Base-by-base conservation (phyloP, 92 coral and sea anemone genomes). In the Desmophyllum pertusum region DNA sequence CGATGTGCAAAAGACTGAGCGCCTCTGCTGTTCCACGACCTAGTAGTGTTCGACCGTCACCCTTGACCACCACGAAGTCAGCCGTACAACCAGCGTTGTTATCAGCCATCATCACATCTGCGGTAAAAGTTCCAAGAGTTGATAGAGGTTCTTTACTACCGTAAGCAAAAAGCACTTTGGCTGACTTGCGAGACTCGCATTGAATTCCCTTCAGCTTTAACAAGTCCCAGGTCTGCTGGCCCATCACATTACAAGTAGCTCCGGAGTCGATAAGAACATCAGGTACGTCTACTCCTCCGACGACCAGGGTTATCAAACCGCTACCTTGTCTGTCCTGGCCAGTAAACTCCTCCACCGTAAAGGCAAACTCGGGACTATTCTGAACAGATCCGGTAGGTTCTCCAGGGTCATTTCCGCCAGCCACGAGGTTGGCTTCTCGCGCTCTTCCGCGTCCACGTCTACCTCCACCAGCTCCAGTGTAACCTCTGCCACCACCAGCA, bases 371-470 rank as follows among this genome's bases (percentile, higher is more conserved):
- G 37, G 67, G 80, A 52, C 48, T 75, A 63, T 75, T 66, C 38
- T 42, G 38, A 25, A 23, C 40, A 39, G 29, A 35, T 25, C 77
- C 31, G 31, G 46, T 31, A 51, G 80, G 35, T 75, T 61, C 64
- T 9, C 25, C n/a, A 31, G 41, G 36, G 52, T 15, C 5, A 75
- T 61, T 75, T 50, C 64, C 42, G 52, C 43, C 25, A 35, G 86
- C 73, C 29, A 81, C 59, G 11, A 14, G 59, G 21, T 21, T 81
- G 83, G 76, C 86, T 64, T 33, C 83, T 42, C 40, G 83, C 88
- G 57, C 72, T 53, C 62, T 73, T 52, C 83, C 85, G 57, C 57
- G 57, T 14, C 37, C 64, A 31, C 55, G 40, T 18, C 73, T 36
- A 67, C 88, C 11, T 30, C 38, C 81, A 72, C 57, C 21, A 14